Base-by-base conservation (phyloP, 2,888 invertebrate genomes). In the Acanthosepion pharaonis region DNA sequence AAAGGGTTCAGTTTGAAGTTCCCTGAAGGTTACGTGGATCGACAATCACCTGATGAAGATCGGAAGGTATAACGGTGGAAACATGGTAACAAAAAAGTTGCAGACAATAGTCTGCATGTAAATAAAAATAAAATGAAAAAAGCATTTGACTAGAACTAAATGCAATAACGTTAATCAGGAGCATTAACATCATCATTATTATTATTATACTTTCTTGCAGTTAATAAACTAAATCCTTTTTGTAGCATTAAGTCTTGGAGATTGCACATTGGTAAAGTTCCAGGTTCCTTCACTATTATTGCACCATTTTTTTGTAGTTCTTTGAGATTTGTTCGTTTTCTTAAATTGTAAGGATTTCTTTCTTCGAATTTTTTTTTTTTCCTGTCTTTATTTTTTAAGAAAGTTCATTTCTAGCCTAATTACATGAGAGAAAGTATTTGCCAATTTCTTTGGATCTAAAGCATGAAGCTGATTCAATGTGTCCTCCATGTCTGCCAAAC, bases 351-450 rank as follows among this genome's bases (percentile, higher is more conserved):
- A 78, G n/a, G 78, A 11, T n/a, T 78, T 78, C 78, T 78, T 78
- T 78, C 15, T n/a, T 78, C 78, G 1, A n/a, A 8, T n/a, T 1
- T 78, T 78, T 78, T 78, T 78, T n/a, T 78, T 78, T n/a, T 18
- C n/a, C 8, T 53, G 4, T 9, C 5, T 51, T 28, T 92, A 28
- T 25, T 93, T 25, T 28, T 51, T n/a, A n/a, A 98, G 98, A 95
- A 97, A 97, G 95, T 97, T 97, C 95, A 97, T 96, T 96, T 97
- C 97, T 25, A 97, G 96, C 95, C 97, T 97, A 6, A 97, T 97
- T 95, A 97, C 96, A 96, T 97, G 97, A 95, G 97, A 97, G 95
- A 97, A 97, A 11, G 97, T 96, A 94, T 97, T 97, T 78, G 97
- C 96, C 55, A 97, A 96, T 95, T 97, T 97, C 91, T 96, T 96